These are phyloP conservation scores for Psilopogon haemacephalus DNA, from an alignment of 2,113 vertebrate genomes.

Conservation along the genomic window DNA sequence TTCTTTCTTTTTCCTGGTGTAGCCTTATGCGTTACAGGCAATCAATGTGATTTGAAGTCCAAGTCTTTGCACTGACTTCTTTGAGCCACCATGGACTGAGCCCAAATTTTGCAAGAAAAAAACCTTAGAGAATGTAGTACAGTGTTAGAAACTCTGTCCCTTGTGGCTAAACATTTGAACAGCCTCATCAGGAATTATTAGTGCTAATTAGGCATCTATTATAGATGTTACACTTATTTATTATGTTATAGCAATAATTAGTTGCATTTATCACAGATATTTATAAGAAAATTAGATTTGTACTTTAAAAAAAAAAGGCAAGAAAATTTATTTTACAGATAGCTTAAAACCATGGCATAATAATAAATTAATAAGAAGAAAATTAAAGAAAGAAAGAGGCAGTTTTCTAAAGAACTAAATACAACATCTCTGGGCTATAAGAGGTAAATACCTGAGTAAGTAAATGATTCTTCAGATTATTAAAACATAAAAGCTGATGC, in stretches of 20 bases:
- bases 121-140: background rate
- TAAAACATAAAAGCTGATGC: background rate
- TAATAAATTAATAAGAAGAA: background rate
- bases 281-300: background rate
- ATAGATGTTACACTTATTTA: background rate
- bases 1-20: background rate
- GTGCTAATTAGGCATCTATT: background rate
- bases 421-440: background rate
- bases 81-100: background rate
- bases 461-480: background rate
- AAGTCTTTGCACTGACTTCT: background rate
- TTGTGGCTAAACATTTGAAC: background rate
- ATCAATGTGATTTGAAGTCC: background rate
- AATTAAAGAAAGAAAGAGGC: background rate
- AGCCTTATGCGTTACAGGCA: background rate
- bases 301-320: background rate
- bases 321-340: background rate
- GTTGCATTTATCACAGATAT: background rate
- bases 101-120: background rate
- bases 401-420: conserved; percentile 6
- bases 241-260: background rate
- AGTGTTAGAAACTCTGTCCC: background rate
- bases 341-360: background rate
- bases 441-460: background rate
- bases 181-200: background rate